These are phyloP conservation scores for Champsocephalus esox DNA, from an alignment of 2,797 vertebrate genomes.

Conservation along the genomic window DNA sequence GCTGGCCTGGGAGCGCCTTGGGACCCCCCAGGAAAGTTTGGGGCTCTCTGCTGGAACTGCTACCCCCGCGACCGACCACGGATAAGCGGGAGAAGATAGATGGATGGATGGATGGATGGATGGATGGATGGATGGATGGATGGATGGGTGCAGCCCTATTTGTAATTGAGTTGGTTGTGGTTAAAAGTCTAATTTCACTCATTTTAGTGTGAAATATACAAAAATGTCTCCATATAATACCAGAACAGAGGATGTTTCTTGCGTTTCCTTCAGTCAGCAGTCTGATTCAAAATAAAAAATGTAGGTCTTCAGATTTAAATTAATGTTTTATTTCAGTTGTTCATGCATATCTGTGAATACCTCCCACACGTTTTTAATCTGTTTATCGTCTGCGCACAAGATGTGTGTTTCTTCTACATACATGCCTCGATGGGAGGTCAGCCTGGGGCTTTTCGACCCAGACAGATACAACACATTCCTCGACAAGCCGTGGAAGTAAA, in stretches of 20 bases:
- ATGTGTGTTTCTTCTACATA: slow-evolving; percentile 22
- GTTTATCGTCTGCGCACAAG: slow-evolving; percentile 46
- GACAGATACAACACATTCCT: slow-evolving; percentile 69
- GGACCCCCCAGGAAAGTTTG: no score
- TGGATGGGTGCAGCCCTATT: no score
- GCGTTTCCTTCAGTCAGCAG: slow-evolving; percentile 39
- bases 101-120: no score
- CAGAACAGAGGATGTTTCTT: slow-evolving; percentile 19
- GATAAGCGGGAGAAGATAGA: no score
- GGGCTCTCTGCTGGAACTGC: no score
- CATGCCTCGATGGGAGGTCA: slow-evolving; percentile 49
- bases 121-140: no score
- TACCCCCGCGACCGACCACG: no score
- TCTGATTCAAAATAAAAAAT: slow-evolving; percentile 36
- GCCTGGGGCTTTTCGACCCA: slow-evolving; percentile 47
- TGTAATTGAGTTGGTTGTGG: not conserved
- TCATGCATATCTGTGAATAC: slow-evolving; percentile 9
- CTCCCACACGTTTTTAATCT: slow-evolving; percentile 55
- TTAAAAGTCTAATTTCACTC: not conserved
- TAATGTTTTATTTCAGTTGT: slow-evolving; percentile 1
- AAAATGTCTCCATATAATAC: not conserved
- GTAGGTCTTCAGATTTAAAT: slow-evolving; percentile 37
- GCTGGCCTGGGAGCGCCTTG: no score
- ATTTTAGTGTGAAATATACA: not conserved
- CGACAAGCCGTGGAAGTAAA: slow-evolving; percentile 34